A percentile compares a stretch with the other conserved stretches of the same genome.
Evolutionary conservation across 1,140 invertebrate genomes (phyloP).

Genomic region (Trachymyrmex septentrionalis): DNA sequence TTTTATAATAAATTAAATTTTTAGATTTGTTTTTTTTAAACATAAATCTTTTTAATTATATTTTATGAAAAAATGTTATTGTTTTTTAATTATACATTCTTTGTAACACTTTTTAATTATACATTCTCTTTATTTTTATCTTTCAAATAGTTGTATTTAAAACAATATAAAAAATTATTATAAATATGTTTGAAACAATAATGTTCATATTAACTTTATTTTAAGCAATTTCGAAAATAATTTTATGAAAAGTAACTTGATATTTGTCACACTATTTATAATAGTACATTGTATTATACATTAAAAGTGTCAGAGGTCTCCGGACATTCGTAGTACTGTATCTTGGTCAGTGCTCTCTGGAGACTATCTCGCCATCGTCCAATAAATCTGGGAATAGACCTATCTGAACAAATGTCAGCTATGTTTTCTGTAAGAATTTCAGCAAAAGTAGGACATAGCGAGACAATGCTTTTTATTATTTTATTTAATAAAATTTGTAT

Average conservation of each 20-base stretch:
- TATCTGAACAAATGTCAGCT: slow-evolving; percentile 37
- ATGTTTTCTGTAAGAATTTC: slow-evolving; percentile 18
- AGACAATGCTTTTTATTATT: neutral
- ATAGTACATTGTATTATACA: slow-evolving; percentile 32
- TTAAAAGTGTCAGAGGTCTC: slow-evolving; percentile 44
- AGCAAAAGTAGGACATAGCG: neutral
- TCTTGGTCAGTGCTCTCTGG: slow-evolving; percentile 70
- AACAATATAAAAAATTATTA: neutral
- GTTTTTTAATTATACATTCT: neutral
- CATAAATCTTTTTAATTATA: neutral
- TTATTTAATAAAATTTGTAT: neutral
- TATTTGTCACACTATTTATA: slow-evolving; percentile 54
- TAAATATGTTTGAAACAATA: neutral
- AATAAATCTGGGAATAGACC: slow-evolving; percentile 36
- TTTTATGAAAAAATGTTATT: neutral
- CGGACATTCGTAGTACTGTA: slow-evolving; percentile 45
- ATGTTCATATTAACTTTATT: neutral
- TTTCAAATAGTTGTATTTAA: neutral
- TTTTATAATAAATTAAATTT: neutral
- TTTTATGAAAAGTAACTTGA: slow-evolving; percentile 53
- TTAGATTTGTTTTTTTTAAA: neutral
- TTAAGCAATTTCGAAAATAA: neutral
- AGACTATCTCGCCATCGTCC: slow-evolving; percentile 7
- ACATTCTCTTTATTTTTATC: neutral
- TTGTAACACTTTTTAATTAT: too few species aligned